These are phyloP conservation scores for Zelostemma sp. DNA, from an alignment of 1,140 invertebrate species.

Conservation along the genomic window DNA sequence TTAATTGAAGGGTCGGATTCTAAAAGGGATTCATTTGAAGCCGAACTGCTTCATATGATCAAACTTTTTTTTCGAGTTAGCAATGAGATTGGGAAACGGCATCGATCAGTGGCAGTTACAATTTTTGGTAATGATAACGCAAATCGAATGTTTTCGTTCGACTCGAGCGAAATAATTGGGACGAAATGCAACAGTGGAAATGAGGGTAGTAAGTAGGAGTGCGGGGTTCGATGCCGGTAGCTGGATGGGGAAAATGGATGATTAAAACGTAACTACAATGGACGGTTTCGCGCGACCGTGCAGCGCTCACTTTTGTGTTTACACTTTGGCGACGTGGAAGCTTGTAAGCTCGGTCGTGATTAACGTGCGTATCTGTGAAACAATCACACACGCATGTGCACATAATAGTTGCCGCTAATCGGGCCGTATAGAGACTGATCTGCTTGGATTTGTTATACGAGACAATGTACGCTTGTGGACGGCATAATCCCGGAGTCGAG, in stretches of 20 bases:
- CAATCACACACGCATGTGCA: conserved; percentile 32
- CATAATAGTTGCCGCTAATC: conserved; percentile 39
- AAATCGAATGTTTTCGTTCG: too few species aligned
- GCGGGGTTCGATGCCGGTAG: conserved; percentile 1
- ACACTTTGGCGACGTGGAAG: conserved; percentile 28
- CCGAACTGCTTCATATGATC: too few species aligned
- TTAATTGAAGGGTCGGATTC: too few species aligned
- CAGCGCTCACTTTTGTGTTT: conserved; percentile 35
- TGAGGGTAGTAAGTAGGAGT: too few species aligned
- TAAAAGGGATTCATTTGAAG: too few species aligned
- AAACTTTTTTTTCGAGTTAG: too few species aligned
- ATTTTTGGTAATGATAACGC: too few species aligned
- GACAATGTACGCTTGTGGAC: conserved; percentile 31
- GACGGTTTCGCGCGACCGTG: conserved; percentile 22
- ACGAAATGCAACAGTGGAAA: too few species aligned
- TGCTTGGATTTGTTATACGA: conserved; percentile 24
- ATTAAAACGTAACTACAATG: conserved; percentile 52
- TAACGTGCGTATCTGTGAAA: conserved; percentile 42
- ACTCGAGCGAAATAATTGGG: too few species aligned
- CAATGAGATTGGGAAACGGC: too few species aligned
- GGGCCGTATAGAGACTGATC: conserved; percentile 38
- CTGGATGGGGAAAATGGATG: conserved; percentile 46
- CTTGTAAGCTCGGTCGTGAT: conserved; percentile 42
- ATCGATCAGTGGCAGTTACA: too few species aligned
- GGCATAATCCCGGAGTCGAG: conserved; percentile 23